Conservation (phyloP, 1,140 invertebrate genomes). For the Lepidurus packardi region DNA sequence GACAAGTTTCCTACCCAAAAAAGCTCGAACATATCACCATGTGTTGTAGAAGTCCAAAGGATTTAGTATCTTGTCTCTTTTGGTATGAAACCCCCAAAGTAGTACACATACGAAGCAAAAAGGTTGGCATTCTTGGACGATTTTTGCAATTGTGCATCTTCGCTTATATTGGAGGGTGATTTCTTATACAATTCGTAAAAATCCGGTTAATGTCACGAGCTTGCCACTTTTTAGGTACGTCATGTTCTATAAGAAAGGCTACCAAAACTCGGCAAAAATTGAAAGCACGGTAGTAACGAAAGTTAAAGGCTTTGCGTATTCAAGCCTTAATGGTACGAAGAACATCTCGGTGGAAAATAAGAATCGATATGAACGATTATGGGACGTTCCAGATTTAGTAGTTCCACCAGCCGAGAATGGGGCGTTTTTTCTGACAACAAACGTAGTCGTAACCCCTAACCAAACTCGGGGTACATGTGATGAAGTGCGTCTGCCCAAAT, state of each 20-base stretch:
- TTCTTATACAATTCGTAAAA: conserved; percentile 24
- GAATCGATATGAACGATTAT: conserved; percentile 43
- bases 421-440: conserved; percentile 54
- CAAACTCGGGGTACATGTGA: conserved; percentile 47
- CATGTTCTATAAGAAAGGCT: conserved; percentile 51
- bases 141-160: conserved; percentile 49
- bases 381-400: conserved; percentile 53
- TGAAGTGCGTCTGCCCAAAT: conserved; percentile 43
- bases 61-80: conserved; percentile 41
- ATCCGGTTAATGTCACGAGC: neutral
- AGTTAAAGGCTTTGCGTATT: conserved; percentile 50
- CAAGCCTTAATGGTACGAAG: conserved; percentile 41
- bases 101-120: conserved; percentile 50
- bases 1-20: too few relatives aligned
- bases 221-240: conserved; percentile 45
- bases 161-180: conserved; percentile 50
- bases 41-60: neutral
- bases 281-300: conserved; percentile 50
- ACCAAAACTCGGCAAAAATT: conserved; percentile 49
- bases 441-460: conserved; percentile 50
- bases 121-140: conserved; percentile 49
- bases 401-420: conserved; percentile 52
- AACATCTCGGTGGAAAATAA: conserved; percentile 37
- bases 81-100: conserved; percentile 53
- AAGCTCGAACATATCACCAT: neutral